Evolutionary conservation across 2,113 vertebrate genomes (phyloP).

Genomic region (Xyrauchen texanus): DNA sequence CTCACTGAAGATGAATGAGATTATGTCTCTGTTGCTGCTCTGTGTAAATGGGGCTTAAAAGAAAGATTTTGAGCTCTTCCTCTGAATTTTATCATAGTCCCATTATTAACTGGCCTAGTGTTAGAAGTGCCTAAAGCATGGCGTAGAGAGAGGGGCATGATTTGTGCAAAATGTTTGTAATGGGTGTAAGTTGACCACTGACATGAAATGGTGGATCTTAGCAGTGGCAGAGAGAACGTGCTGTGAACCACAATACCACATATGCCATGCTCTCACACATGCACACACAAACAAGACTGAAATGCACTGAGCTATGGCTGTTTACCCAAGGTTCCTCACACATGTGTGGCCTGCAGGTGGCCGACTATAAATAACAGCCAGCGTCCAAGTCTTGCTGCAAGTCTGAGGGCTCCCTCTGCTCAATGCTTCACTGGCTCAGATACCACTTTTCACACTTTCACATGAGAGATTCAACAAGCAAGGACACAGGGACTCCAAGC

Average conservation of each 20-base stretch:
- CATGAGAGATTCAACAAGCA: neutral
- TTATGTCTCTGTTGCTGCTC: too few species aligned
- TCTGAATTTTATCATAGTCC: too few species aligned
- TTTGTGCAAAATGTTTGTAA: too few species aligned
- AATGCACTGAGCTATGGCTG: constrained; percentile 27
- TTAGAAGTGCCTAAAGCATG: too few species aligned
- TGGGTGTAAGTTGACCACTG: neutral
- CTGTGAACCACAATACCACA: neutral
- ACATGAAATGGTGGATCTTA: constrained; percentile 5
- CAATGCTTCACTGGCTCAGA: neutral
- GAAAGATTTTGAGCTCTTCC: too few species aligned
- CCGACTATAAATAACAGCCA: constrained; percentile 61
- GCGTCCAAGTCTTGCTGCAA: constrained; percentile 33
- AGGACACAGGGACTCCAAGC: neutral
- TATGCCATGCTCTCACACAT: neutral
- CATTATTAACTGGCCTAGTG: too few species aligned
- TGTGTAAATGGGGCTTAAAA: too few species aligned
- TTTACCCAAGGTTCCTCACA: constrained; percentile 62
- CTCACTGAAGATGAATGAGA: too few species aligned
- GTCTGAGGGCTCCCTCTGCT: neutral
- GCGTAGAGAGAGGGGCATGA: too few species aligned
- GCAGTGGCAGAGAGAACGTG: neutral
- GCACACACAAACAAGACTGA: constrained; percentile 3
- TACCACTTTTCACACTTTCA: neutral
- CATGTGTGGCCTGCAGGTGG: constrained; percentile 60